A percentile compares a stretch with the other conserved stretches of the same genome.
phyloP scores from a whole-genome alignment of 2,113 vertebrate species.

The Willisornis vidua region DNA sequence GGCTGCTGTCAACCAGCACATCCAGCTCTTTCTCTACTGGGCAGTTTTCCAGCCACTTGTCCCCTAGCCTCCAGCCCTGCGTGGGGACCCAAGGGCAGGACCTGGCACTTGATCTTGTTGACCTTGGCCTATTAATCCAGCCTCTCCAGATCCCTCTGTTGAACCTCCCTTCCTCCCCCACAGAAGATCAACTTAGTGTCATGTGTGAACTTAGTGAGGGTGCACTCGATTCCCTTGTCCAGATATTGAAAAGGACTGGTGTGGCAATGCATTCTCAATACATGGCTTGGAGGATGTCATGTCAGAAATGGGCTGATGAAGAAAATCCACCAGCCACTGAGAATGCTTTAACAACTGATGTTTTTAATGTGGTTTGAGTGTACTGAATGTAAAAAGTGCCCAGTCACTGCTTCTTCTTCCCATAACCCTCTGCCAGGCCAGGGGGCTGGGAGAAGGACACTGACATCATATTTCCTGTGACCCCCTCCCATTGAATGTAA shows the following conservation, averaged over 20 bases:
- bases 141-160: neutral
- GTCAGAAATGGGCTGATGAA: too few relatives aligned
- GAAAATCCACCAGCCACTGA: too few relatives aligned
- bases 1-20: neutral
- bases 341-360: too few relatives aligned
- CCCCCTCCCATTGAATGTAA: too few relatives aligned
- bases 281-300: too few relatives aligned
- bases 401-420: too few relatives aligned
- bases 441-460: too few relatives aligned
- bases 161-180: neutral
- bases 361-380: too few relatives aligned
- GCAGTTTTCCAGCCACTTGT: fast-evolving
- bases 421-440: too few relatives aligned
- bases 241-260: neutral
- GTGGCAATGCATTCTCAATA: too few relatives aligned
- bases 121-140: neutral
- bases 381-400: too few relatives aligned
- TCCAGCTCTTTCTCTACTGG: neutral
- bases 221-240: fast-evolving
- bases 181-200: neutral
- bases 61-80: neutral
- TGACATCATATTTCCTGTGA: too few relatives aligned
- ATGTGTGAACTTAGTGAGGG: neutral
- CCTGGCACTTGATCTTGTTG: neutral
- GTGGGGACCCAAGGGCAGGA: neutral